A percentile compares a stretch with the other conserved stretches of the same genome.
Conservation (phyloP, 1,140 invertebrate genomes). For the Drosophila orena region DNA sequence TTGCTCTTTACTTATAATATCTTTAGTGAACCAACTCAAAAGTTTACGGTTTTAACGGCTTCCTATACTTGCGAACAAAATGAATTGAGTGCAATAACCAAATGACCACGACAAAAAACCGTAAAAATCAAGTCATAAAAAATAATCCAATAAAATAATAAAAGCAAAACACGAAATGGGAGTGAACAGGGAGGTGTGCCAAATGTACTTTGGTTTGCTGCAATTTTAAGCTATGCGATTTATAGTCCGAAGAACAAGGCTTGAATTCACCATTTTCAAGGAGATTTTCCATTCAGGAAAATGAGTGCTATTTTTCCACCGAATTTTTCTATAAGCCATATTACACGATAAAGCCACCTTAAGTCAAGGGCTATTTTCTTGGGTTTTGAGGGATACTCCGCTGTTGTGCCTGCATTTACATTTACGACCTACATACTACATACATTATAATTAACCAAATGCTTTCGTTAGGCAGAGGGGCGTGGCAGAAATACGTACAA, state of each 20-base stretch:
- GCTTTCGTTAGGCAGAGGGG: conserved; percentile 6
- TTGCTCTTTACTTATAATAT: background rate
- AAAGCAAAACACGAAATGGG: conserved; percentile 1
- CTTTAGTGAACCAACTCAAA: background rate
- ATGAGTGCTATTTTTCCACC: background rate
- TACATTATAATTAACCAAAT: conserved; percentile 73
- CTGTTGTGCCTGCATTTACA: conserved; percentile 8
- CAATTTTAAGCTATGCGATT: conserved; percentile 50
- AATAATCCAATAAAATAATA: conserved; percentile 60
- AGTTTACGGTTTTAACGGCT: background rate
- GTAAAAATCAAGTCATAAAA: conserved; percentile 71
- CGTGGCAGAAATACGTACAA: conserved; percentile 53
- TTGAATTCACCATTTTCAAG: background rate
- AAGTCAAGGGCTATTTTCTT: conserved; percentile 52
- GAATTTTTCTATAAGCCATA: conserved; percentile 54
- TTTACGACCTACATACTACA: conserved; percentile 73
- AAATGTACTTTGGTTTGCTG: conserved; percentile 31
- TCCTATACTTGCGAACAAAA: conserved; percentile 7
- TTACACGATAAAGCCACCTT: conserved; percentile 64
- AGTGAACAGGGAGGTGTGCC: background rate
- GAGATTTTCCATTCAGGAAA: background rate
- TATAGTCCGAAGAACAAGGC: conserved; percentile 36
- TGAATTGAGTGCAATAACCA: conserved; percentile 39
- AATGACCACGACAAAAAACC: conserved; percentile 43
- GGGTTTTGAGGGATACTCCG: conserved; percentile 42